phyloP scores from a whole-genome alignment of 2,797 vertebrate species.

The Sorex maritimensis region DNA sequence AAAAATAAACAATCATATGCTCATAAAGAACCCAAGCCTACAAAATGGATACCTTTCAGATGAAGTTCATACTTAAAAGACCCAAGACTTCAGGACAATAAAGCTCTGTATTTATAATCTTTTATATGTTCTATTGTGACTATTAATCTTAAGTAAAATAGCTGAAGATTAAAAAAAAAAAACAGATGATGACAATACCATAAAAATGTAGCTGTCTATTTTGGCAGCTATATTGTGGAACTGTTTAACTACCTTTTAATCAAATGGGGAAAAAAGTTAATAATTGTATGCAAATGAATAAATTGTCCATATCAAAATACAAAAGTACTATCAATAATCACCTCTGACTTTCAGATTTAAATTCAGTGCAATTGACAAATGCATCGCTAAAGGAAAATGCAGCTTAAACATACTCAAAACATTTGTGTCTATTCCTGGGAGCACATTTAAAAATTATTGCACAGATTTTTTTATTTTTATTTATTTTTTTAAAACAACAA shows the following conservation, averaged over 20 bases:
- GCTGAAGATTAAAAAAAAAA: constrained; percentile 86
- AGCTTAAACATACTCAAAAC: constrained; percentile 92
- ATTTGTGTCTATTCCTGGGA: constrained; percentile 94
- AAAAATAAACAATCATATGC: constrained; percentile 72
- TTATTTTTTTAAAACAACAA: constrained; percentile 90
- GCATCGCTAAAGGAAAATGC: constrained; percentile 91
- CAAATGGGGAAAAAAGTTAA: constrained; percentile 84
- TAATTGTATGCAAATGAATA: constrained; percentile 90
- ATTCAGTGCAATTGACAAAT: constrained; percentile 93
- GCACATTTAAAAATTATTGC: constrained; percentile 94
- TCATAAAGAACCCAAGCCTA: constrained; percentile 70
- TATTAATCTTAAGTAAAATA: constrained; percentile 87
- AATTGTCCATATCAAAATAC: constrained; percentile 92
- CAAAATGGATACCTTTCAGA: constrained; percentile 58
- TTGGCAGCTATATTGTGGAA: constrained; percentile 89
- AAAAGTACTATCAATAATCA: constrained; percentile 93
- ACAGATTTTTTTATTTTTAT: constrained; percentile 91
- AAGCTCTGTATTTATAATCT: constrained; percentile 84
- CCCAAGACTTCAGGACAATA: constrained; percentile 82
- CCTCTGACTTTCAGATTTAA: constrained; percentile 92
- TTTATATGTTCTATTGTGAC: constrained; percentile 81
- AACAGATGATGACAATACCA: constrained; percentile 88
- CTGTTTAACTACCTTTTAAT: constrained; percentile 86
- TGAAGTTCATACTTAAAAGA: constrained; percentile 73
- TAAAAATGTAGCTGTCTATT: constrained; percentile 87